Conservation (phyloP, 2,888 invertebrate genomes). For the Chloroclystis v-ata region DNA sequence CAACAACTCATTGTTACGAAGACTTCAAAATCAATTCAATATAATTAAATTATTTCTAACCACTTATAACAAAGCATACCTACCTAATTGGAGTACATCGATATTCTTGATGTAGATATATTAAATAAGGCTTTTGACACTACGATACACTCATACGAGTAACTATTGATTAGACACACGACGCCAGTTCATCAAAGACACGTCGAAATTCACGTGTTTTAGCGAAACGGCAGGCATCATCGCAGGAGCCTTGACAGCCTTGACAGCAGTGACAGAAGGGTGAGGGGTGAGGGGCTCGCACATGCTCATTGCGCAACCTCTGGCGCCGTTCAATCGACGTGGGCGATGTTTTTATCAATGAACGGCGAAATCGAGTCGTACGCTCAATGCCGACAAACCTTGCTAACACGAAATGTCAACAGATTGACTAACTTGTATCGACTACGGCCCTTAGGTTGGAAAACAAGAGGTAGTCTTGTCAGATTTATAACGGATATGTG, state of each 20-base stretch:
- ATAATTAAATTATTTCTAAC: too few relatives aligned
- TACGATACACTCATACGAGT: too few relatives aligned
- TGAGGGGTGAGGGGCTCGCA: conserved; percentile 37
- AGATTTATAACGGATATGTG: too few relatives aligned
- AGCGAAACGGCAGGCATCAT: conserved; percentile 36
- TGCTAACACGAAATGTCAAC: conserved; percentile 67
- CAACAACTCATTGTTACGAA: too few relatives aligned
- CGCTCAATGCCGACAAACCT: conserved; percentile 64
- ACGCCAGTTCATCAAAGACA: conserved; percentile 14
- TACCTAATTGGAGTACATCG: too few relatives aligned
- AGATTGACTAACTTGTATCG: conserved; percentile 37
- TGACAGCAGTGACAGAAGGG: conserved; percentile 21
- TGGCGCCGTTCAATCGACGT: conserved; percentile 74
- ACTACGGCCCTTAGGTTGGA: conserved; percentile 7
- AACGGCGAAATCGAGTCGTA: conserved; percentile 72
- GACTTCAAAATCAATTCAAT: too few relatives aligned
- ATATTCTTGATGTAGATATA: too few relatives aligned
- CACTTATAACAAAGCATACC: too few relatives aligned
- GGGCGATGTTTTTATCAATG: conserved; percentile 76
- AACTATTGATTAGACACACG: too few relatives aligned
- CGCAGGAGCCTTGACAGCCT: conserved; percentile 42
- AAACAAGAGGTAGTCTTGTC: too few relatives aligned
- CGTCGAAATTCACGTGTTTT: conserved; percentile 29
- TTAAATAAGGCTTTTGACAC: too few relatives aligned
- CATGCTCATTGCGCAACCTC: conserved; percentile 63